Evolutionary conservation across 2,113 vertebrate genomes (phyloP), one percentile per base, ranked within the genome.

Genomic region (Tragelaphus buxtoni): DNA sequence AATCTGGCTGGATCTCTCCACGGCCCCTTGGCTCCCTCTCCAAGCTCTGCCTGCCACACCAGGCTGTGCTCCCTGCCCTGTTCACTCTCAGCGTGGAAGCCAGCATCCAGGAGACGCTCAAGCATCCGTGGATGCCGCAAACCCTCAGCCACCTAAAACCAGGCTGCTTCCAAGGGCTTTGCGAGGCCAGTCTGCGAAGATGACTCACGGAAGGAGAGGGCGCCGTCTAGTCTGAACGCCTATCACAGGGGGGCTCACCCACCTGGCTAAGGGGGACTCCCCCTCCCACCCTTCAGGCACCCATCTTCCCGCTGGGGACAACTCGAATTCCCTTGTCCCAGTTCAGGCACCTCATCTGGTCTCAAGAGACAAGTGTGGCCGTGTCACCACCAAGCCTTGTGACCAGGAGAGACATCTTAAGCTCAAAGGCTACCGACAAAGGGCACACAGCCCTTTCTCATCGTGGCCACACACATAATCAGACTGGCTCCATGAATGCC

Each of bases 31-130:
- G 69, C 9, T 42, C 69, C 74, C 45, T 45, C 61, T 30, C 32
- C 42, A 65, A 72, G 90, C 28, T 60, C 65, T 3, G 0, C 80
- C 24, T 5, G 49, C 28, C 49, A 4, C 0, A 28, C 2, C 10
- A 7, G 2, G 47, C 22, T 2, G 16, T 76, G 7, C 18, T 30
- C 65, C 51, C 80, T 4, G 42, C 87, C 26, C 32, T 30, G 5
- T n/a, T n/a, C 3, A 4, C 18, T 6, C 16, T 9, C 3, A 18
- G 61, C 35, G 4, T 0, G 3, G 35, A 49, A 13, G 20, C 6
- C 7, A 9, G 58, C 39, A 86, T 32, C 45, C 1, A 12, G n/a
- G 51, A 35, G 47, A 24, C 9, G 47, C 35, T 51, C 69, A 30
- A n/a, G 17, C 63, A 30, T 14, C 51, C 28, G 10, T 0, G 14